These are phyloP conservation scores for Acropora yongei DNA, from an alignment of 64 coral and sea anemone genomes.

Conservation along the genomic window DNA sequence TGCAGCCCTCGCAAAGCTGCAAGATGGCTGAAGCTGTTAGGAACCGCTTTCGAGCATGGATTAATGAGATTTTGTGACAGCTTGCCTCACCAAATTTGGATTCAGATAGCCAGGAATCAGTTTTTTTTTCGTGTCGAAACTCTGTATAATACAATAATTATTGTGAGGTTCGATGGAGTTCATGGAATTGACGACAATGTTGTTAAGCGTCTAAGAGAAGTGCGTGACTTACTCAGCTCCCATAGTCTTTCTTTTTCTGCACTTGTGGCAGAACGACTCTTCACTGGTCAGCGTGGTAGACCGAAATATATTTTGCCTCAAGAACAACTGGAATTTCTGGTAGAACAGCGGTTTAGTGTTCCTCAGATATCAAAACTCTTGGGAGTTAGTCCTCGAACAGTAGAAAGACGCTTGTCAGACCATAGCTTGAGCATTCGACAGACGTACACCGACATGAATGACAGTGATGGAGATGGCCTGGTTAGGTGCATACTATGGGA, in stretches of 20 bases:
- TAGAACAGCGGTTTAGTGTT: slow-evolving; percentile 35
- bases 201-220: slow-evolving; percentile 7
- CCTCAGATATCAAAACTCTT: slow-evolving; percentile 36
- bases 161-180: slow-evolving; percentile 47
- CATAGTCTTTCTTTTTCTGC: slow-evolving; percentile 6
- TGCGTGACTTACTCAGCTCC: slow-evolving; percentile 23
- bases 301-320: slow-evolving; percentile 24
- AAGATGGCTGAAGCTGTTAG: slow-evolving; percentile 10
- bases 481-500: slow-evolving; percentile 8
- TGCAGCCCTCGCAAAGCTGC: slow-evolving; percentile 15
- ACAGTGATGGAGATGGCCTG: slow-evolving; percentile 14
- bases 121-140: slow-evolving; percentile 49
- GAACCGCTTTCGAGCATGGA: too few relatives aligned
- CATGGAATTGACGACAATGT: slow-evolving; percentile 26
- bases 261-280: neutral
- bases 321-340: slow-evolving; percentile 47
- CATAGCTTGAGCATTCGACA: slow-evolving; percentile 8
- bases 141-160: slow-evolving; percentile 29
- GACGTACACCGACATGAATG: slow-evolving; percentile 28
- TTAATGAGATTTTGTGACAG: too few relatives aligned
- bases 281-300: slow-evolving; percentile 33
- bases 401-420: slow-evolving; percentile 38
- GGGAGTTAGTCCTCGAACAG: slow-evolving; percentile 53
- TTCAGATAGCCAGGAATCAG: slow-evolving; percentile 49
- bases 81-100: neutral